phyloP scores from a whole-genome alignment of 2,113 vertebrate species.

The Pluvianellus socialis region DNA sequence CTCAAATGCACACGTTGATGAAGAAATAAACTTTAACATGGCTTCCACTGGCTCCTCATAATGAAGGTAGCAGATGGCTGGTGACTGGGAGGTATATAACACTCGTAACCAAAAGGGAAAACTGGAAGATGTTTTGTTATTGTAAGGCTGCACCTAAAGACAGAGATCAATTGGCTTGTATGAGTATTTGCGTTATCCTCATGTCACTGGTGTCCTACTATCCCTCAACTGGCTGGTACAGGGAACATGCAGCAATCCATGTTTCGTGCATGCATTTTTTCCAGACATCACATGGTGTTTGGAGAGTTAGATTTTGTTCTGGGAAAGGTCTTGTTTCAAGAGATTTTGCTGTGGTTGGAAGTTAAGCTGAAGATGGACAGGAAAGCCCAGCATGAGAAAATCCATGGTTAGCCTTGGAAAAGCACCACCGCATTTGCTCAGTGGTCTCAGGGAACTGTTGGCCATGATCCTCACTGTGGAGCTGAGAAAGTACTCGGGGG shows the following conservation, averaged over 20 bases:
- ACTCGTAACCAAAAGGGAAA: neutral
- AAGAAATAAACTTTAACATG: neutral
- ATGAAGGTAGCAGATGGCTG: neutral
- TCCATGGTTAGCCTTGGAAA: neutral
- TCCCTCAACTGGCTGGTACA: neutral
- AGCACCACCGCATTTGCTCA: neutral
- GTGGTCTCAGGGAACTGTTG: neutral
- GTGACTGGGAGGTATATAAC: neutral
- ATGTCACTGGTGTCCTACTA: neutral
- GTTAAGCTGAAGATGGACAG: neutral
- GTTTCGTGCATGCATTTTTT: rapidly evolving
- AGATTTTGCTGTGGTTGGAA: neutral
- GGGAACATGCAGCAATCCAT: neutral
- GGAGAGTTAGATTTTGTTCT: neutral
- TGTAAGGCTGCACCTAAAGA: neutral
- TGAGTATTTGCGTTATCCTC: neutral
- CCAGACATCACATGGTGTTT: neutral
- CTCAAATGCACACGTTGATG: neutral
- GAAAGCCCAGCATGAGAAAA: neutral
- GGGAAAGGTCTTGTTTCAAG: neutral
- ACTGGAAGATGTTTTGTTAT: neutral
- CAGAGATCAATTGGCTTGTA: neutral
- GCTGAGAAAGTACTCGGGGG: neutral
- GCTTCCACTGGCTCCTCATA: neutral
- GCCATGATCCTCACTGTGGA: neutral